A percentile compares a stretch with the other conserved stretches of the same genome.
These are phyloP conservation scores for Percopsis omiscomaycus DNA, from an alignment of 2,797 vertebrate species.

Conservation along the genomic window DNA sequence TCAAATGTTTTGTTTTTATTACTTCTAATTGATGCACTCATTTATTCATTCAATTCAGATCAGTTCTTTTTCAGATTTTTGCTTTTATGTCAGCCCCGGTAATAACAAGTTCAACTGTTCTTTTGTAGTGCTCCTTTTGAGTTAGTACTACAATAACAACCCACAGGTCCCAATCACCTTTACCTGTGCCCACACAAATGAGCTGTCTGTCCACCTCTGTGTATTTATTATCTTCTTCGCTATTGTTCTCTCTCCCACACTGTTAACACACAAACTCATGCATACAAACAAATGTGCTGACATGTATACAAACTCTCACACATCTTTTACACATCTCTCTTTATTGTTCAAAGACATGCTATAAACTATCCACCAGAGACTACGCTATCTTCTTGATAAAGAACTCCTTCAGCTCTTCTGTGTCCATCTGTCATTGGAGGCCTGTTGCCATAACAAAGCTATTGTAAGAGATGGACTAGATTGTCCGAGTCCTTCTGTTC, in stretches of 20 bases:
- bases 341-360: background rate
- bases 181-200: no score
- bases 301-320: background rate
- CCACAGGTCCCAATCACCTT: no score
- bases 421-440: slow-evolving; percentile 16
- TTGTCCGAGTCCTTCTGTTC: background rate
- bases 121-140: no score
- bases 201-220: background rate
- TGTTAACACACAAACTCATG: no score
- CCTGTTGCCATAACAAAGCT: slow-evolving; percentile 17
- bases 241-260: background rate
- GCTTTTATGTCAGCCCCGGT: no score
- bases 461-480: slow-evolving; percentile 9
- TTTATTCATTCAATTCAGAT: no score
- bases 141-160: no score
- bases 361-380: background rate
- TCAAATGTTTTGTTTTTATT: no score
- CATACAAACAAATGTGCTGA: no score
- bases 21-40: no score
- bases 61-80: no score
- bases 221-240: background rate
- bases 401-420: background rate
- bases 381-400: background rate
- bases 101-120: no score
- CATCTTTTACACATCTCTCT: background rate